phyloP scores from a whole-genome alignment of 92 coral and sea anemone species.

The Bergia puertoricense region DNA sequence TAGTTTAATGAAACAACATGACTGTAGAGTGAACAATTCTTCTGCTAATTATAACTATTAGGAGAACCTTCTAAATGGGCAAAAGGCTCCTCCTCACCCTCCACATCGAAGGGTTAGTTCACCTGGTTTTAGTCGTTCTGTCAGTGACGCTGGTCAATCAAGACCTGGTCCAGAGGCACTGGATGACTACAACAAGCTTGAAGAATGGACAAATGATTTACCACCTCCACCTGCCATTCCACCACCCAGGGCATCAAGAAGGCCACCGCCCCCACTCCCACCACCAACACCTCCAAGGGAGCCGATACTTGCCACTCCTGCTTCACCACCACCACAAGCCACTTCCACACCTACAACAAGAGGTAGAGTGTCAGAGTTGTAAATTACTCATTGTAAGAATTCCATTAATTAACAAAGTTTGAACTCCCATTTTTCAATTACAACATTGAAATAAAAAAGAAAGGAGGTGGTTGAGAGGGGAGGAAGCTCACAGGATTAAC shows the following conservation, averaged over 20 bases:
- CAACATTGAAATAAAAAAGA: neutral
- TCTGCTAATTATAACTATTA: neutral
- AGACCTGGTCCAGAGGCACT: slow-evolving; percentile 40
- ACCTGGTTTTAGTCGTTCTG: slow-evolving; percentile 46
- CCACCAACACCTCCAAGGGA: slow-evolving; percentile 53
- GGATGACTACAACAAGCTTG: slow-evolving; percentile 67
- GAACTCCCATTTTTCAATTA: too few relatives aligned
- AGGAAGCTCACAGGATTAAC: too few relatives aligned
- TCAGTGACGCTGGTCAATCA: slow-evolving; percentile 58
- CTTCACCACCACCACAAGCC: slow-evolving; percentile 43
- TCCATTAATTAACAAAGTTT: too few relatives aligned
- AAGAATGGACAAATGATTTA: slow-evolving; percentile 39
- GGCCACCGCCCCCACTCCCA: slow-evolving; percentile 91
- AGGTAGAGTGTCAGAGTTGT: neutral
- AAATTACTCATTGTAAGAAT: too few relatives aligned
- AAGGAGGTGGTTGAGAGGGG: neutral
- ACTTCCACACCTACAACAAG: slow-evolving; percentile 2
- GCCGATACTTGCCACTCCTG: slow-evolving; percentile 6
- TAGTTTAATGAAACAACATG: neutral
- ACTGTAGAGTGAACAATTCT: neutral
- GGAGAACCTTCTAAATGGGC: slow-evolving; percentile 49
- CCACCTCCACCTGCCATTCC: slow-evolving; percentile 66
- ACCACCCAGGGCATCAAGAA: slow-evolving; percentile 66
- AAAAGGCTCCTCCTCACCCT: slow-evolving; percentile 18
- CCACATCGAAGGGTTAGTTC: slow-evolving; percentile 25